These are phyloP conservation scores for Microctonus hyperodae DNA, from an alignment of 2,888 invertebrate genomes.

Conservation along the genomic window DNA sequence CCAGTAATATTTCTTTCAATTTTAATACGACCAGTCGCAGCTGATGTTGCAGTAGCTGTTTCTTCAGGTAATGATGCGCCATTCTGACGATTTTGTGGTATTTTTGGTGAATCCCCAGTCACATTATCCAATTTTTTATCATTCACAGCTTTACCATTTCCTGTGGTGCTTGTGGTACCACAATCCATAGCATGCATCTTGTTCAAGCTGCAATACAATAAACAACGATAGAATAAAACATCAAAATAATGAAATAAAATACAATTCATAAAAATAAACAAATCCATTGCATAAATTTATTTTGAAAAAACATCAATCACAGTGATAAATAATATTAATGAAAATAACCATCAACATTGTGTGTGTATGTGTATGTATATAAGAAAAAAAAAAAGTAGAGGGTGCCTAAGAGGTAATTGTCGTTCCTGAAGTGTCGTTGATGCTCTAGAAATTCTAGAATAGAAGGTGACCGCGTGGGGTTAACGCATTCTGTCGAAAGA, in stretches of 20 bases:
- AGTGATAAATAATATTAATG: neutral
- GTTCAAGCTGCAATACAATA: conserved; percentile 65
- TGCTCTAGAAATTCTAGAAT: conserved; percentile 55
- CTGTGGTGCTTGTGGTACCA: conserved; percentile 63
- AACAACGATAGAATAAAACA: neutral
- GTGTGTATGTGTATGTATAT: too few species aligned
- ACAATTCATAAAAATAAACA: neutral
- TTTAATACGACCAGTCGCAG: conserved; percentile 30
- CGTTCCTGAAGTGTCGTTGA: conserved; percentile 30
- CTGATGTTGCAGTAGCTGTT: conserved; percentile 48
- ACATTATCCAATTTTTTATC: conserved; percentile 51
- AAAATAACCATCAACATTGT: neutral
- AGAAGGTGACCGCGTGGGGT: conserved; percentile 51
- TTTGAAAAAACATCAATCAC: neutral
- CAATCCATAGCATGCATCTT: conserved; percentile 71
- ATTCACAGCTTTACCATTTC: conserved; percentile 51
- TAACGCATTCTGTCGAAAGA: conserved; percentile 44
- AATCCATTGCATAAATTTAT: neutral
- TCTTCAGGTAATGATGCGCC: conserved; percentile 59
- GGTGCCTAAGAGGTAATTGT: conserved; percentile 10
- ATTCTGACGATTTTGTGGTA: conserved; percentile 58
- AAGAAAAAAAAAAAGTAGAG: too few species aligned
- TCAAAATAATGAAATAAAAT: neutral
- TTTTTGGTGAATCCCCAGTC: conserved; percentile 51
- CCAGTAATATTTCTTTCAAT: conserved; percentile 23